phyloP scores from a whole-genome alignment of 2,888 invertebrate genomes.

The Cataglyphis cursor region DNA sequence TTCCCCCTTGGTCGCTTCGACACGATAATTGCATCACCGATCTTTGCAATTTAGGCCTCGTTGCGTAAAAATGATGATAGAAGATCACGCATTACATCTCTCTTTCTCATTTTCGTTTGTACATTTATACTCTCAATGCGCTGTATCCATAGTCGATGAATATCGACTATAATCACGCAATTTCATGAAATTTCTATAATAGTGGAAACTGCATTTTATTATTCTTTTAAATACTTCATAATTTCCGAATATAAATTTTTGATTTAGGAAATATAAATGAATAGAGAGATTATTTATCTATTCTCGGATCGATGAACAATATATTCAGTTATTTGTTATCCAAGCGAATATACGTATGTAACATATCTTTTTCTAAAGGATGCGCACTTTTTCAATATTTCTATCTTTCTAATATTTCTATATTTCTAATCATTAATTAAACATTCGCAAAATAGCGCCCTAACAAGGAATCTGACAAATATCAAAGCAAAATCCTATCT shows the following conservation, averaged over 20 bases:
- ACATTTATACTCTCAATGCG: background rate
- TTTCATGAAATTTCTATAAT: constrained; percentile 4
- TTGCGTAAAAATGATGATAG: background rate
- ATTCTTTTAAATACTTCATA: constrained; percentile 22
- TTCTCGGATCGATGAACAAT: background rate
- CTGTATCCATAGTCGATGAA: background rate
- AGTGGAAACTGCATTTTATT: background rate
- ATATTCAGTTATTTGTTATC: background rate
- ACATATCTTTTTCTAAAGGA: background rate
- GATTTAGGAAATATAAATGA: constrained; percentile 5
- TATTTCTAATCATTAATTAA: background rate
- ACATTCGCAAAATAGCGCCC: background rate
- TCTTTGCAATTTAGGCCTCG: constrained; percentile 7
- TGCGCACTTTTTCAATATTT: too few relatives aligned
- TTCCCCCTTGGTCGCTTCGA: background rate
- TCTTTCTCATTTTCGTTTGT: background rate
- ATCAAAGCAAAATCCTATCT: background rate
- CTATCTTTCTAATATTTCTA: background rate
- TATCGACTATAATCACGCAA: background rate
- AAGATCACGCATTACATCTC: background rate
- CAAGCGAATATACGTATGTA: background rate
- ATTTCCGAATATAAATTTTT: background rate
- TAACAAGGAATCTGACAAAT: background rate
- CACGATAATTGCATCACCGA: constrained; percentile 23
- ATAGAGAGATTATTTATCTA: background rate